Base-by-base conservation (phyloP, 2,888 invertebrate species). In the Leptura quadrifasciata region DNA sequence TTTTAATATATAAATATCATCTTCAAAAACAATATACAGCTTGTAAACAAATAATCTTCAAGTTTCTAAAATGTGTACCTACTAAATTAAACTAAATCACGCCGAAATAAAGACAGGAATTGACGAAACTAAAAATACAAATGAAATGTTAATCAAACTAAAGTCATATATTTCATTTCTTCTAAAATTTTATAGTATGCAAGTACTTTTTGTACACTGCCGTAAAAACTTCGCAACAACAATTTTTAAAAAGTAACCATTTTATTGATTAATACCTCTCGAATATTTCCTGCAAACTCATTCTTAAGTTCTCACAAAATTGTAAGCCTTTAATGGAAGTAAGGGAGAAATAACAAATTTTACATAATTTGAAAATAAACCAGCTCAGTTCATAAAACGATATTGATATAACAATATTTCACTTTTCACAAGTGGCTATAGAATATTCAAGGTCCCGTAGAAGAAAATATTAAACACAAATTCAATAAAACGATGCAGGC, bases 331-430 rank as follows among this genome's bases (percentile, higher is more conserved):
- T 69, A 69, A 69, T 69, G 69, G 69, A 69, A 39, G 58, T 17
- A 58, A 39, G 39, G 9, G 27, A 31, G 39, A 57, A 69, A 69
- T 39, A 69, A 69, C 58, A 35, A 58, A 69, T 69, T 58, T 69
- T 39, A 58, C 58, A 69, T 69, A 69, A 69, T 69, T 69, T 69
- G 69, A 58, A 69, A 58, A 69, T 69, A 69, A 69, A 69, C 69
- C 31, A 39, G 15, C 8, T 58, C 27, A 39, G 12, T 24, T 31
- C 60, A 35, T 39, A 15, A 21, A 69, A 58, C 54, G 24, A 68
- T 55, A 57, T 57, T 18, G 55, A 68, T 24, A 68, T 57, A 68
- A 68, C 18, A 57, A 55, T 65, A 39, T 63, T 39, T 5, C 39
- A 39, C 8, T 63, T 63, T 61, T 39, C 35, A 35, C 39, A 63